Base-by-base conservation (phyloP, 2,888 invertebrate species). In the Aleiodes alternator region DNA sequence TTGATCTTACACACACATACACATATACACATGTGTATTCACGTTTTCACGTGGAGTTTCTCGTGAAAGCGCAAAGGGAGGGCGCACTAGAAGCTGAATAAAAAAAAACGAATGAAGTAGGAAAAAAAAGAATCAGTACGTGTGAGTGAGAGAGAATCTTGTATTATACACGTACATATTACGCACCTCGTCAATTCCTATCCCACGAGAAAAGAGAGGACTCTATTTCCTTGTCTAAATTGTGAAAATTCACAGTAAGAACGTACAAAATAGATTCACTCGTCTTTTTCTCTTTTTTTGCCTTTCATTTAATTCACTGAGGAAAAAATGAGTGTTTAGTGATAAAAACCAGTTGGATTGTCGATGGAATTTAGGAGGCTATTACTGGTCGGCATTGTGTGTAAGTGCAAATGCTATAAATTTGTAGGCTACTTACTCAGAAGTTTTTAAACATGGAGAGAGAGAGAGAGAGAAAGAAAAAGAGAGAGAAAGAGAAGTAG, bases 1-100 rank as follows among this genome's bases (percentile, higher is more conserved):
- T 87, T 87, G 87, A 87, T 87, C 85, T 84, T 79, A 77, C 79
- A 78, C 80, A 77, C 79, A 78, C 83, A 81, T 85, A 83, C 82
- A 82, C 76, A 72, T 66, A 75, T 74, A 74, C 72, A 76, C 76
- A 76, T 78, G 61, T 12, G 57, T 64, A 64, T 66, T 64, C 51
- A 29, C 55, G 72, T 55, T 61, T 70, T 43, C 31, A 48, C 55
- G 70, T 50, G 56, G 61, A 73, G 75, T 73, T 78, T 69, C 59
- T 78, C 79, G 76, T 79, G 76, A 76, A 80, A 78, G 79, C 76
- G 50, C 53, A 53, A 69, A 50, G 59, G 43, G 69, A 72, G 64
- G 48, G 59, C 12, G 69, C 53, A 79, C 69, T 76, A 80, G 78
- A 78, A 57, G 77, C 51, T 69, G 77, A 69, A 59, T 61, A 61